Conservation (phyloP, 2,888 invertebrate genomes). For the Ptychoptera albimana region DNA sequence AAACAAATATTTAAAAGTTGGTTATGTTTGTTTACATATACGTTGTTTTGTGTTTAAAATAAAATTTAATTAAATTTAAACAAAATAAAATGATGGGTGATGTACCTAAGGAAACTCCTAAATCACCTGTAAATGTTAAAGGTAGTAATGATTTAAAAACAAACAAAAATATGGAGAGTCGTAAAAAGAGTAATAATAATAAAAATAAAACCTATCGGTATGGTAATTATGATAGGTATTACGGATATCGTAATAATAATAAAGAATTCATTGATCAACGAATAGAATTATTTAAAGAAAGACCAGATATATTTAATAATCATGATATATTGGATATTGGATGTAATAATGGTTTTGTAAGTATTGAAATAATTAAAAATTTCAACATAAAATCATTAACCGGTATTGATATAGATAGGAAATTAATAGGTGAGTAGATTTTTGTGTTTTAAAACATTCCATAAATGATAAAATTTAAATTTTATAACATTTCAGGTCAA, state of each 20-base stretch:
- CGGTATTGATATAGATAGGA: conserved; percentile 72
- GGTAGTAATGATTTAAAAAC: no score
- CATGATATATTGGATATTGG: conserved; percentile 75
- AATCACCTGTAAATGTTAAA: no score
- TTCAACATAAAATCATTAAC: conserved; percentile 50
- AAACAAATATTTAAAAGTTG: no score
- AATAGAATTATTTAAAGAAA: conserved; percentile 43
- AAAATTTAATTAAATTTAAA: no score
- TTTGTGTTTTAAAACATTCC: neutral
- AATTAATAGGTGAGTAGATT: conserved; percentile 37
- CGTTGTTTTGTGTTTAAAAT: no score
- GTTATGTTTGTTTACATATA: no score
- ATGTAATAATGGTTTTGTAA: conserved; percentile 74
- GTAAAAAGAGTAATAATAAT: neutral
- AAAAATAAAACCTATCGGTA: conserved; percentile 18
- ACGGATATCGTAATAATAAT: conserved; percentile 59
- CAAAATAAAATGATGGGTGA: no score
- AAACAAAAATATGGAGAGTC: no score
- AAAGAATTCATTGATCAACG: conserved; percentile 51
- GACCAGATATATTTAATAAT: conserved; percentile 48
- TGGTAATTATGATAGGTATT: conserved; percentile 42
- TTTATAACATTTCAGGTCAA: neutral
- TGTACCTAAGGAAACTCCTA: no score
- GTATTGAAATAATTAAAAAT: conserved; percentile 57
- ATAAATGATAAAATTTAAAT: neutral